Percentiles rank a stretch among this genome's conserved stretches.
Conservation (phyloP, 2,113 vertebrate species). For the Xiphophorus hellerii region DNA sequence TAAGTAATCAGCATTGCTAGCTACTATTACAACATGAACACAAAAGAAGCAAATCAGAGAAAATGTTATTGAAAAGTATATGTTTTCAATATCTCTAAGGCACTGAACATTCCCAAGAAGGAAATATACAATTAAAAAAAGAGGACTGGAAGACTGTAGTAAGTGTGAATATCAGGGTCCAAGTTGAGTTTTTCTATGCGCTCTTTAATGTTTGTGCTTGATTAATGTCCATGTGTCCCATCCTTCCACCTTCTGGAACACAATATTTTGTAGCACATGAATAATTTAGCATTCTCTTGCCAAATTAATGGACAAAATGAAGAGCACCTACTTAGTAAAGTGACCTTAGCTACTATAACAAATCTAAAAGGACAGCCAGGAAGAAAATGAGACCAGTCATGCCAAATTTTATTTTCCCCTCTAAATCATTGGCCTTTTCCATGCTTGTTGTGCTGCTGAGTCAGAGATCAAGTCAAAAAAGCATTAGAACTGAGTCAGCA, state of each 20-base stretch:
- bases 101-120: background rate
- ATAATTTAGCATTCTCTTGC: constrained; percentile 4
- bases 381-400: background rate
- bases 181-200: constrained; percentile 9
- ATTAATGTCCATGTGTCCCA: constrained; percentile 3
- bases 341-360: background rate
- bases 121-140: background rate
- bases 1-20: too few relatives aligned
- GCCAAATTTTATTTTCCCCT: too few relatives aligned
- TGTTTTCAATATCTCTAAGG: too few relatives aligned
- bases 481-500: too few relatives aligned
- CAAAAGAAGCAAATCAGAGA: too few relatives aligned
- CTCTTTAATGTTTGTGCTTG: background rate
- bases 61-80: too few relatives aligned
- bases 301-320: background rate
- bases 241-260: constrained; percentile 19
- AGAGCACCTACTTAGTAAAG: background rate
- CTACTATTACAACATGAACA: too few relatives aligned
- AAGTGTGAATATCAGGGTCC: constrained; percentile 21
- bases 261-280: background rate
- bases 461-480: too few relatives aligned
- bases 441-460: too few relatives aligned
- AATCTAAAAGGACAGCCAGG: background rate
- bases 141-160: constrained; percentile 2
- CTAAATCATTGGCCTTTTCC: too few relatives aligned